Evolutionary conservation across 2,113 vertebrate species (phyloP).

Genomic region (Suricata suricatta): DNA sequence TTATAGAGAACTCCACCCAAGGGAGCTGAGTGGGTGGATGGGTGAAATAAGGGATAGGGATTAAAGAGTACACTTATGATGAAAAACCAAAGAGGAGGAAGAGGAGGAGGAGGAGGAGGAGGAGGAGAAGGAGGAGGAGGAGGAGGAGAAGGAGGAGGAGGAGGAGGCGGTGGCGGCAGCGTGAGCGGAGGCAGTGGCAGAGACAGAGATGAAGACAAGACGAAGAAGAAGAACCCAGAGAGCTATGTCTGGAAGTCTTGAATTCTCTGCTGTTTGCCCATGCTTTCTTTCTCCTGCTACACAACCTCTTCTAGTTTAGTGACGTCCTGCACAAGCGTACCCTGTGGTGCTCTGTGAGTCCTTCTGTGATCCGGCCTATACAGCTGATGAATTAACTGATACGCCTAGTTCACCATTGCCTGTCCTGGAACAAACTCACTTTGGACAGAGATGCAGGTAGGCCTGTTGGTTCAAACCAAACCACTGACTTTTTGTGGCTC

Average conservation of each 20-base stretch:
- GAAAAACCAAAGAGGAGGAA: too few relatives aligned
- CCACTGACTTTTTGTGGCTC: neutral
- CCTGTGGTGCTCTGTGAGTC: neutral
- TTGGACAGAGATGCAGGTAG: constrained; percentile 12
- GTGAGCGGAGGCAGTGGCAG: too few relatives aligned
- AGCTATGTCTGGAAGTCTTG: neutral
- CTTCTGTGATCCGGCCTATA: neutral
- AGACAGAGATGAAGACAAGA: too few relatives aligned
- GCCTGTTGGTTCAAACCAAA: neutral
- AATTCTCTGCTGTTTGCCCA: neutral
- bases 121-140: too few relatives aligned
- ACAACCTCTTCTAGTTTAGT: neutral
- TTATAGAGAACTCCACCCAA: too few relatives aligned
- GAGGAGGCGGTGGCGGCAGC: too few relatives aligned
- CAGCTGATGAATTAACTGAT: neutral
- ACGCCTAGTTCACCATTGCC: constrained; percentile 73
- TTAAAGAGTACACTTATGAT: neutral
- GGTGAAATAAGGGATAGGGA: neutral
- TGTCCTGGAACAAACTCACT: constrained; percentile 62
- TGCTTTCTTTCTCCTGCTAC: neutral
- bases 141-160: too few relatives aligned
- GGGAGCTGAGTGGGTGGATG: neutral
- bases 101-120: too few relatives aligned
- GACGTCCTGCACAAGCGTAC: accelerated
- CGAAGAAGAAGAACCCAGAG: neutral